phyloP scores from a whole-genome alignment of 92 coral and sea anemone genomes.

The Epizoanthus fatuus region DNA sequence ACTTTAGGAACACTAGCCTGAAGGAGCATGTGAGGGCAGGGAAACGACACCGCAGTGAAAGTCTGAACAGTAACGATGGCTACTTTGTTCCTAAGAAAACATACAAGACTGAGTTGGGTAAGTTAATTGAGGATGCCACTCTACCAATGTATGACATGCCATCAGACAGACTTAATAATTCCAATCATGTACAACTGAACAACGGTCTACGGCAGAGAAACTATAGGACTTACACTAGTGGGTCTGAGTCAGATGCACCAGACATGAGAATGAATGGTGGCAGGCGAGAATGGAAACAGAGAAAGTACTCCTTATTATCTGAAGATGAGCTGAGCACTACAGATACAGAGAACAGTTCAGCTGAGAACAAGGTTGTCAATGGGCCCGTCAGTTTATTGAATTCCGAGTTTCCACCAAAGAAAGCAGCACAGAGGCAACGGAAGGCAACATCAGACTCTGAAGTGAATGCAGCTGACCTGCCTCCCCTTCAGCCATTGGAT shows the following conservation, averaged over 20 bases:
- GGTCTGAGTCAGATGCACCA: conserved; percentile 89
- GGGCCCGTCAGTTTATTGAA: conserved; percentile 77
- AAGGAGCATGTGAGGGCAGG: conserved; percentile 64
- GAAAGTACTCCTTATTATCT: conserved; percentile 84
- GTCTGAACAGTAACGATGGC: conserved; percentile 69
- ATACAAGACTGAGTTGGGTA: conserved; percentile 89
- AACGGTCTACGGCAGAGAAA: conserved; percentile 94
- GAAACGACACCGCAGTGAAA: conserved; percentile 76
- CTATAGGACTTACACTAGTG: conserved; percentile 96
- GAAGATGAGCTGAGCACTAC: conserved; percentile 97
- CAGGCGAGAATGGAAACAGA: conserved; percentile 83
- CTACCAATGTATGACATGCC: conserved; percentile 89
- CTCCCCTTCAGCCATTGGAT: conserved; percentile 91
- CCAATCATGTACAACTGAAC: conserved; percentile 79
- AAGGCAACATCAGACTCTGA: conserved; percentile 90
- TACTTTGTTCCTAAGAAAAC: conserved; percentile 76
- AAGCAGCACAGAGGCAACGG: conserved; percentile 75
- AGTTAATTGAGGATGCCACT: conserved; percentile 92
- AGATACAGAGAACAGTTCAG: conserved; percentile 93
- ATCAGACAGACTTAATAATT: conserved; percentile 61
- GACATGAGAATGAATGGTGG: conserved; percentile 87
- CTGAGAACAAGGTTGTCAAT: conserved; percentile 82
- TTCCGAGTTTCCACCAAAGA: conserved; percentile 64
- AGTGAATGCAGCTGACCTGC: conserved; percentile 72
- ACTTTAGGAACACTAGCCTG: conserved; percentile 14